These are phyloP conservation scores for Neria commutata DNA, from an alignment of 2,888 invertebrate species.

Conservation along the genomic window DNA sequence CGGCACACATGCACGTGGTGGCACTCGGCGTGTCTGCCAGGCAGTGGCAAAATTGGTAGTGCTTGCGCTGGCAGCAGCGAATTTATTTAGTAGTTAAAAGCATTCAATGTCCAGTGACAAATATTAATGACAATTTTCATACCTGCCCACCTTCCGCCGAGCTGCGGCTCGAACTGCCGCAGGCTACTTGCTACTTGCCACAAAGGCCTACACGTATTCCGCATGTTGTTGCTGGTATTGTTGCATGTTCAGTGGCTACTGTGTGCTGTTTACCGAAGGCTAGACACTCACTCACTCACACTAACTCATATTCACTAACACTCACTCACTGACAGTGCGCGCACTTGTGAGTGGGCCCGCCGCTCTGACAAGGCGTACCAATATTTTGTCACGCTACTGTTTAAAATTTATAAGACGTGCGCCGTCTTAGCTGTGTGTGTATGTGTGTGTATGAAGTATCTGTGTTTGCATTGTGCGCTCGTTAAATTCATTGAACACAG, in stretches of 20 bases:
- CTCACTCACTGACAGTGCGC: too few species aligned
- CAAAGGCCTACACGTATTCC: too few species aligned
- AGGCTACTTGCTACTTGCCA: too few species aligned
- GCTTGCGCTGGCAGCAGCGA: constrained; percentile 22
- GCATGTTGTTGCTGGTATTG: constrained; percentile 4
- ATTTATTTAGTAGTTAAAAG: constrained; percentile 41
- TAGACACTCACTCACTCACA: too few species aligned
- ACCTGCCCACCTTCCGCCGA: constrained; percentile 39
- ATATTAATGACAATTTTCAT: constrained; percentile 59
- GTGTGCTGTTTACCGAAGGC: too few species aligned
- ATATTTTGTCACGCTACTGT: neutral
- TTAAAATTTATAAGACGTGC: constrained; percentile 2
- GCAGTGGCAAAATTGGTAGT: constrained; percentile 1
- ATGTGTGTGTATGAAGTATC: too few species aligned
- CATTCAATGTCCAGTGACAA: constrained; percentile 54
- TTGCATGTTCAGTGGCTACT: constrained; percentile 7
- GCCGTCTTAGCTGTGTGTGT: too few species aligned
- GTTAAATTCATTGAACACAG: constrained; percentile 52
- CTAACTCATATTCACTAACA: too few species aligned
- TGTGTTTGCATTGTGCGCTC: constrained; percentile 27
- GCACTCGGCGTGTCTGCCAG: neutral
- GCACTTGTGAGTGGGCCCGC: too few species aligned
- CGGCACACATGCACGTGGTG: neutral
- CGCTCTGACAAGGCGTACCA: neutral
- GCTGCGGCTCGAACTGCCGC: constrained; percentile 22